Conservation (phyloP, 2,113 vertebrate species). For the Campylomormyrus tamandua region DNA sequence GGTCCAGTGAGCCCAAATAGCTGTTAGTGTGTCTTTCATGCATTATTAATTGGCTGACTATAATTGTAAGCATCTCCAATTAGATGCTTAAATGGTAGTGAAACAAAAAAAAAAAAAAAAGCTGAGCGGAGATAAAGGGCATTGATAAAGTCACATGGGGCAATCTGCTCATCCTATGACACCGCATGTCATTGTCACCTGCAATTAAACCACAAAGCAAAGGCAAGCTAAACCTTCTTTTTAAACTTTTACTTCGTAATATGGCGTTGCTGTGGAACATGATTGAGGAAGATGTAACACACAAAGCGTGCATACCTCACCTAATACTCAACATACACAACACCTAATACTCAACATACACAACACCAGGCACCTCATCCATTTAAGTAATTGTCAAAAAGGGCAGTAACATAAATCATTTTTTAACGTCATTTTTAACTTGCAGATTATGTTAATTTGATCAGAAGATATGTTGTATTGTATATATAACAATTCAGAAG, state of each 20-base stretch:
- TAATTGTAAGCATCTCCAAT: constrained; percentile 26
- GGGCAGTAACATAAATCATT: not conserved
- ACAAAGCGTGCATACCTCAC: not conserved
- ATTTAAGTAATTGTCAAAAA: not conserved
- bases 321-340: not conserved
- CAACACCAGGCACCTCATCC: not conserved
- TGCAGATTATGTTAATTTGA: not conserved
- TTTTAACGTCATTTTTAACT: not conserved
- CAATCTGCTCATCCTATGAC: not conserved
- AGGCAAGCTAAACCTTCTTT: not conserved
- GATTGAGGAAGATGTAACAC: not conserved
- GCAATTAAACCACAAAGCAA: constrained; percentile 13
- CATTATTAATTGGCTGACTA: constrained; percentile 27
- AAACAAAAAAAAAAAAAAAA: constrained; percentile 23
- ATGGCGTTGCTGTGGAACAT: not conserved
- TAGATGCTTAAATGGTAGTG: constrained; percentile 29
- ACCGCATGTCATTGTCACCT: not conserved
- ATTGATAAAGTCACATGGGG: constrained; percentile 13
- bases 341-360: not conserved
- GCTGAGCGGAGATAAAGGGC: not conserved
- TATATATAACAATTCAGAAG: not conserved
- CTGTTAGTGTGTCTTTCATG: constrained; percentile 23
- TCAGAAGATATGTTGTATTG: not conserved
- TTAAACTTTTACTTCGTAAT: not conserved
- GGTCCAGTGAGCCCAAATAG: constrained; percentile 20